phyloP scores from a whole-genome alignment of 2,113 vertebrate species.

The Promerops cafer region DNA sequence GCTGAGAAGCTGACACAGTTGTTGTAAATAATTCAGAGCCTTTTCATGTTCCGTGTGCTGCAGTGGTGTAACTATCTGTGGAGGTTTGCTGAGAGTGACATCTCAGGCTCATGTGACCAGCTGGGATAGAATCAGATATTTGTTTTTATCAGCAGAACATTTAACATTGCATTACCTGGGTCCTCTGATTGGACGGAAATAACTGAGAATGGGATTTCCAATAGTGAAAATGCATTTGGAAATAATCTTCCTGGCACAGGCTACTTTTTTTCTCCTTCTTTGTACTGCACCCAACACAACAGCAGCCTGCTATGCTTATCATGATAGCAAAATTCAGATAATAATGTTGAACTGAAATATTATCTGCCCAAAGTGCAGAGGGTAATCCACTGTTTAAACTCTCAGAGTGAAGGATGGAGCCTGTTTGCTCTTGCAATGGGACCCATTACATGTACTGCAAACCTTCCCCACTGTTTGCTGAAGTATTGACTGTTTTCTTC shows the following conservation, averaged over 20 bases:
- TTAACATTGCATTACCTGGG: neutral
- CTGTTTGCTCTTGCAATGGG: neutral
- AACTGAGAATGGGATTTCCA: neutral
- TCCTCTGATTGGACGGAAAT: conserved; percentile 9
- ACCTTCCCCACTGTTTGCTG: neutral
- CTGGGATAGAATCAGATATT: neutral
- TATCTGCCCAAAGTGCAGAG: neutral
- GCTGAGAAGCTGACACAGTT: neutral
- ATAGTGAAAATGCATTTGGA: neutral
- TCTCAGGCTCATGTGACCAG: neutral
- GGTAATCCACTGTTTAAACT: neutral
- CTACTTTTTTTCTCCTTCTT: neutral
- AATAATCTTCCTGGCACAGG: neutral
- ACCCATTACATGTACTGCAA: neutral
- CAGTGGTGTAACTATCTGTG: neutral
- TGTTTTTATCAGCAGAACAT: neutral
- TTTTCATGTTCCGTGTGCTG: neutral
- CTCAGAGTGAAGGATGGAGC: neutral
- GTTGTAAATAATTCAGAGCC: conserved; percentile 41
- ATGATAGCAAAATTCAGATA: neutral
- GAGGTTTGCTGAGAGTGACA: neutral
- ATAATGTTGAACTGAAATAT: neutral
- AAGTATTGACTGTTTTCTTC: neutral
- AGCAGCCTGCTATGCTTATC: neutral
- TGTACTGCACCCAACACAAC: neutral